These are phyloP conservation scores for Microctonus brassicae DNA, from an alignment of 2,888 invertebrate genomes.

Conservation along the genomic window DNA sequence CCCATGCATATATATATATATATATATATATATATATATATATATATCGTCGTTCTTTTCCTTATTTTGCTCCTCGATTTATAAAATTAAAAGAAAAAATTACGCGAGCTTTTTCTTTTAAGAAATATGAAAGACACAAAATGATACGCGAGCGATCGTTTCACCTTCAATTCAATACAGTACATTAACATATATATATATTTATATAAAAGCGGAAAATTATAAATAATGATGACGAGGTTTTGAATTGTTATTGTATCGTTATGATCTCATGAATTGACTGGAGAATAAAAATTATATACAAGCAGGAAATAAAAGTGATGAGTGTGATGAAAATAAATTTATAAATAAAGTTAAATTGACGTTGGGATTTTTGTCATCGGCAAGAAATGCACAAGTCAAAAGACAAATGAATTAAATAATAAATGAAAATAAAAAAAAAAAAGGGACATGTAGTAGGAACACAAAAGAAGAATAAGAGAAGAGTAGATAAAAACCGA, in stretches of 20 bases:
- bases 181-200: neutral
- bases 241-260: conserved; percentile 27
- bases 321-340: conserved; percentile 4
- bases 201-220: conserved; percentile 63
- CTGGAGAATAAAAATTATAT: conserved; percentile 23
- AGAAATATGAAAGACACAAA: conserved; percentile 37
- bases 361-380: too few relatives aligned
- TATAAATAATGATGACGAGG: conserved; percentile 66
- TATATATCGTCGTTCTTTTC: neutral
- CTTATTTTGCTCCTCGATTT: conserved; percentile 32
- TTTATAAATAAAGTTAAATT: too few relatives aligned
- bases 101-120: conserved; percentile 58
- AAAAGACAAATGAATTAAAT: too few relatives aligned
- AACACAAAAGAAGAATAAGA: too few relatives aligned
- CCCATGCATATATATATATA: conserved; percentile 15
- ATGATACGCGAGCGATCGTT: conserved; percentile 17
- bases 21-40: conserved; percentile 5
- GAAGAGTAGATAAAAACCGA: too few relatives aligned
- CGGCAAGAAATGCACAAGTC: too few relatives aligned
- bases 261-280: neutral
- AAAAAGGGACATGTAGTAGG: too few relatives aligned
- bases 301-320: neutral
- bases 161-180: conserved; percentile 26
- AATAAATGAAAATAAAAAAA: too few relatives aligned
- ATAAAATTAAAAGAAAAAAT: conserved; percentile 41